A percentile compares a stretch with the other conserved stretches of the same genome.
phyloP scores from a whole-genome alignment of 2,888 invertebrate genomes.

The Neelides folsomi region DNA sequence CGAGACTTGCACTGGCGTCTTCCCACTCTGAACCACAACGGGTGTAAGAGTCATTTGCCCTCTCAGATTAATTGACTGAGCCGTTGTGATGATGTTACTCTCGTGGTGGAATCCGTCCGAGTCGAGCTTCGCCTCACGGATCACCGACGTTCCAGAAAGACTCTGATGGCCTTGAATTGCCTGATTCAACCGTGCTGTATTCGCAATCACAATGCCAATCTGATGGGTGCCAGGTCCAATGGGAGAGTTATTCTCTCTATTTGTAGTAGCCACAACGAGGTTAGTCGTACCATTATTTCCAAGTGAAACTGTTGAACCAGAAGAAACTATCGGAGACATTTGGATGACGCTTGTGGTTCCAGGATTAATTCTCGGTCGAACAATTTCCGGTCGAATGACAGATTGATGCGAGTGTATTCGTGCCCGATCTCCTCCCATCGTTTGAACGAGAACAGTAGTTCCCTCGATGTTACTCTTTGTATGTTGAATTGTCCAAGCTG shows the following conservation, averaged over 20 bases:
- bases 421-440: conserved; percentile 11
- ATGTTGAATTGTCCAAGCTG: conserved; percentile 15
- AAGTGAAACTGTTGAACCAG: conserved; percentile 33
- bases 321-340: conserved; percentile 50
- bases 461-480: conserved; percentile 9
- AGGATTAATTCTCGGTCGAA: conserved; percentile 25
- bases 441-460: conserved; percentile 23
- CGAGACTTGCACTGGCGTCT: conserved; percentile 19
- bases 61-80: conserved; percentile 16
- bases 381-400: conserved; percentile 32
- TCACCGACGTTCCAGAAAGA: conserved; percentile 18
- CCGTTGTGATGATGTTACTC: conserved; percentile 1
- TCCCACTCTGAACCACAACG: conserved; percentile 22
- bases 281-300: conserved; percentile 9
- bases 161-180: background rate
- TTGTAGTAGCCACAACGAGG: conserved; percentile 52
- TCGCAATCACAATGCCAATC: conserved; percentile 29
- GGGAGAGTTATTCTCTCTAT: conserved; percentile 38
- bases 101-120: conserved; percentile 3
- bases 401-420: conserved; percentile 18
- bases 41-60: conserved; percentile 30
- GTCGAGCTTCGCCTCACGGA: conserved; percentile 21
- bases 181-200: conserved; percentile 4
- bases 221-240: conserved; percentile 14
- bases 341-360: conserved; percentile 62